phyloP scores from a whole-genome alignment of 2,797 vertebrate species.

The Gymnothorax reevesii region DNA sequence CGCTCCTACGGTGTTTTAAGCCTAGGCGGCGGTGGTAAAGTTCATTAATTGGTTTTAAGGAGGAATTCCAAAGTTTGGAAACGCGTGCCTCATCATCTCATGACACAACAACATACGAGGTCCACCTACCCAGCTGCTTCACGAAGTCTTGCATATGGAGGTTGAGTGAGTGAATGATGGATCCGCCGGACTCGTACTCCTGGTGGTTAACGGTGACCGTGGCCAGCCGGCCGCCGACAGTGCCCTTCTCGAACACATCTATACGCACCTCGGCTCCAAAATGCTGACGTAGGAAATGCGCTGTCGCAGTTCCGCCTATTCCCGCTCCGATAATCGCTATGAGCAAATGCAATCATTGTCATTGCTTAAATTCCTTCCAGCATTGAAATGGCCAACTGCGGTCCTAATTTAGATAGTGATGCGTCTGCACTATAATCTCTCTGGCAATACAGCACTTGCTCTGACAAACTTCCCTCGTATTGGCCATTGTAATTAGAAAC shows the following conservation, averaged over 20 bases:
- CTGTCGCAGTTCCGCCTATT: constrained; percentile 88
- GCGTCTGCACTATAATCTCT: too few species aligned
- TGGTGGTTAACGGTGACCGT: constrained; percentile 91
- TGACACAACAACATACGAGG: background rate
- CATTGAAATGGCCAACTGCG: background rate
- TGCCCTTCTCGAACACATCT: constrained; percentile 87
- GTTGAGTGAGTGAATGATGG: constrained; percentile 92
- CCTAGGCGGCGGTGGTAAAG: constrained; percentile 63
- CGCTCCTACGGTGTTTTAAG: constrained; percentile 86
- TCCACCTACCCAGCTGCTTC: constrained; percentile 86
- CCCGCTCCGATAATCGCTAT: constrained; percentile 91
- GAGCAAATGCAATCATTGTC: background rate
- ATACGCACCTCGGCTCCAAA: constrained; percentile 92
- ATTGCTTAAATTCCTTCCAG: background rate
- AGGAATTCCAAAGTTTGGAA: too few species aligned
- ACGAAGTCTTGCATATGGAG: constrained; percentile 97
- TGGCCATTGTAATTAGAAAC: background rate
- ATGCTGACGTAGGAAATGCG: constrained; percentile 91
- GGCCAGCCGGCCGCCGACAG: constrained; percentile 87
- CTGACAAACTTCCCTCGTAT: too few species aligned
- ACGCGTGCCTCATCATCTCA: background rate
- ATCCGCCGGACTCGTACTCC: constrained; percentile 90
- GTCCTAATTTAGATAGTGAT: background rate
- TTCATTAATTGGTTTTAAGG: too few species aligned
- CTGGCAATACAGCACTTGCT: too few species aligned